Conservation (phyloP, 1,140 invertebrate species). For the Brachionus rotundiformis region DNA sequence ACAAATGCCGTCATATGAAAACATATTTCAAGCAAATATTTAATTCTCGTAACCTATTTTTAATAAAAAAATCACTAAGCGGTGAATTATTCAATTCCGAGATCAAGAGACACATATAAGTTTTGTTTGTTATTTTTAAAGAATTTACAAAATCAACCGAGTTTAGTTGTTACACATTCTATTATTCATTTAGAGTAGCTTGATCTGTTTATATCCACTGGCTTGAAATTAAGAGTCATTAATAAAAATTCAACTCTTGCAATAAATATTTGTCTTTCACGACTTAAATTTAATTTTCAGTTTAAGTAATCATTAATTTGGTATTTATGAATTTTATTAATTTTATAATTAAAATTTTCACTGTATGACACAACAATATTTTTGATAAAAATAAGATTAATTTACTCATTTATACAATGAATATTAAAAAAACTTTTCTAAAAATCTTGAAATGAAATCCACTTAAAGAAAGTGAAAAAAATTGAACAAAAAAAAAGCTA, state of each 20-base stretch:
- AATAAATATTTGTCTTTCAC: neutral
- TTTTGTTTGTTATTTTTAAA: neutral
- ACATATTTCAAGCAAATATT: constrained; percentile 7
- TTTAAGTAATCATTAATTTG: neutral
- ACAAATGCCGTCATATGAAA: constrained; percentile 13
- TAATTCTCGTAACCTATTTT: constrained; percentile 10
- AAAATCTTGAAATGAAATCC: too few species aligned
- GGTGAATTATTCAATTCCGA: constrained; percentile 13
- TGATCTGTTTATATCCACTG: neutral
- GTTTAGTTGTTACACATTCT: constrained; percentile 4
- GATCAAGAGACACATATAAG: neutral
- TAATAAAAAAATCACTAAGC: neutral
- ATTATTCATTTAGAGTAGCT: neutral
- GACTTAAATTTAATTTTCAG: neutral
- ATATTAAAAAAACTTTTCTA: too few species aligned
- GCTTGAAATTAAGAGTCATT: neutral
- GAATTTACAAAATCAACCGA: neutral
- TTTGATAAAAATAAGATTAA: too few species aligned
- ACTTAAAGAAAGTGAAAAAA: too few species aligned
- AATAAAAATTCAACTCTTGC: neutral
- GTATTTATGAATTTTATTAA: neutral
- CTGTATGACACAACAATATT: too few species aligned
- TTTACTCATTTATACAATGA: too few species aligned
- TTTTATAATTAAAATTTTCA: too few species aligned
- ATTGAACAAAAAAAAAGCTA: too few species aligned